These are phyloP conservation scores for Cephus nigrinus DNA, from an alignment of 2,888 invertebrate species.

Conservation along the genomic window DNA sequence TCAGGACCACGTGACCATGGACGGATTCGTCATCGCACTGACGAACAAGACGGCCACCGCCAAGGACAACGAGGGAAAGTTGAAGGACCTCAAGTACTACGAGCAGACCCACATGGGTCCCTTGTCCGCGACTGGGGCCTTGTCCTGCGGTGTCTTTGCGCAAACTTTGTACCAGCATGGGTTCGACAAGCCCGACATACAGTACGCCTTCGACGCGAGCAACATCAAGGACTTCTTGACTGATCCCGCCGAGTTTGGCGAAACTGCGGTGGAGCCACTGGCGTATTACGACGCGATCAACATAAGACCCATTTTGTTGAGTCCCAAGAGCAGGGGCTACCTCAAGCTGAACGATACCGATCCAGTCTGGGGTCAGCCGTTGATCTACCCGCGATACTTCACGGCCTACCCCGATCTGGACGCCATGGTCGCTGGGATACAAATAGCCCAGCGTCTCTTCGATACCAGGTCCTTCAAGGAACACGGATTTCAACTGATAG, in stretches of 20 bases:
- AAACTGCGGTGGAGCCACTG: slow-evolving; percentile 69
- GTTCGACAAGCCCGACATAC: slow-evolving; percentile 73
- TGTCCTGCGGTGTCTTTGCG: slow-evolving; percentile 73
- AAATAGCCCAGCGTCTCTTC: slow-evolving; percentile 71
- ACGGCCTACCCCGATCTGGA: slow-evolving; percentile 74
- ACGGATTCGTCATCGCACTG: slow-evolving; percentile 61
- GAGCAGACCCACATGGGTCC: slow-evolving; percentile 68
- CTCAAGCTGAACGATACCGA: slow-evolving; percentile 75
- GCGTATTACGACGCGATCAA: slow-evolving; percentile 75
- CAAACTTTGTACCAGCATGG: slow-evolving; percentile 70
- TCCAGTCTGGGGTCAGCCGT: slow-evolving; percentile 78
- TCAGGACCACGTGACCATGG: slow-evolving; percentile 68
- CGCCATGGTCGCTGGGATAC: slow-evolving; percentile 72
- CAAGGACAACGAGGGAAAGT: slow-evolving; percentile 49
- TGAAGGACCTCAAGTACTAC: slow-evolving; percentile 66
- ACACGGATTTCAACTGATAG: slow-evolving; percentile 71
- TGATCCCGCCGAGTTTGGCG: slow-evolving; percentile 70
- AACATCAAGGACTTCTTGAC: slow-evolving; percentile 71
- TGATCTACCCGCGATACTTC: slow-evolving; percentile 79
- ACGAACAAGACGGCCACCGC: slow-evolving; percentile 46
- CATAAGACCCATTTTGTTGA: slow-evolving; percentile 73
- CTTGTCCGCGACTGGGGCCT: slow-evolving; percentile 65
- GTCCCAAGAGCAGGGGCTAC: slow-evolving; percentile 74
- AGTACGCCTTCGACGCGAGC: slow-evolving; percentile 73
- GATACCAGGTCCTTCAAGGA: slow-evolving; percentile 71